Conservation (phyloP, 2,797 vertebrate genomes). For the Fistularia tabacaria region DNA sequence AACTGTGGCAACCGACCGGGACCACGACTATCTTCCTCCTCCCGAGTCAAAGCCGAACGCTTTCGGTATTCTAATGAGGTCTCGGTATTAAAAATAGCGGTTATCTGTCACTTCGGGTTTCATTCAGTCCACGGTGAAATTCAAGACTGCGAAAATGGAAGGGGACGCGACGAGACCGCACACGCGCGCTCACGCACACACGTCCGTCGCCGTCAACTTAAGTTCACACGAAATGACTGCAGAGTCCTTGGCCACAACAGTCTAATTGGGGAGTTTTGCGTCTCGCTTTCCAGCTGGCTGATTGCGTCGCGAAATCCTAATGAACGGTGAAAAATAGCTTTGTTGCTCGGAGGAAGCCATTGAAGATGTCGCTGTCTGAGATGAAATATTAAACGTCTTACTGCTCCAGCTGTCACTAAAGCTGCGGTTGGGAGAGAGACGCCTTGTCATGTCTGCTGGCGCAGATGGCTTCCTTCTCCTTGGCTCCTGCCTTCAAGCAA, state of each 20-base stretch:
- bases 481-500: slow-evolving; percentile 43
- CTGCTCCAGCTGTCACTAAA: slow-evolving; percentile 62
- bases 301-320: slow-evolving; percentile 46
- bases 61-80: slow-evolving; percentile 43
- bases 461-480: slow-evolving; percentile 50
- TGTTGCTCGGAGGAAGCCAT: slow-evolving; percentile 31
- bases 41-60: slow-evolving; percentile 16
- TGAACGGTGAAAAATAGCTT: slow-evolving; percentile 57
- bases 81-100: slow-evolving; percentile 35
- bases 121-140: slow-evolving; percentile 17
- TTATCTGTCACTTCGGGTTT: slow-evolving; percentile 32
- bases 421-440: slow-evolving; percentile 37
- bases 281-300: slow-evolving; percentile 50
- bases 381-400: slow-evolving; percentile 68
- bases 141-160: slow-evolving; percentile 29
- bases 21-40: slow-evolving; percentile 34
- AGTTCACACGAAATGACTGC: slow-evolving; percentile 29
- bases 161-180: slow-evolving; percentile 13
- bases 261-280: slow-evolving; percentile 51
- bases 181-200: no score
- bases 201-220: slow-evolving; percentile 17
- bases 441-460: slow-evolving; percentile 47
- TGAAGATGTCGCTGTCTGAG: slow-evolving; percentile 44
- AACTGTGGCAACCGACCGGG: slow-evolving; percentile 42
- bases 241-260: slow-evolving; percentile 30